phyloP scores from a whole-genome alignment of 2,888 invertebrate species.

The Eremobia ochroleuca region DNA sequence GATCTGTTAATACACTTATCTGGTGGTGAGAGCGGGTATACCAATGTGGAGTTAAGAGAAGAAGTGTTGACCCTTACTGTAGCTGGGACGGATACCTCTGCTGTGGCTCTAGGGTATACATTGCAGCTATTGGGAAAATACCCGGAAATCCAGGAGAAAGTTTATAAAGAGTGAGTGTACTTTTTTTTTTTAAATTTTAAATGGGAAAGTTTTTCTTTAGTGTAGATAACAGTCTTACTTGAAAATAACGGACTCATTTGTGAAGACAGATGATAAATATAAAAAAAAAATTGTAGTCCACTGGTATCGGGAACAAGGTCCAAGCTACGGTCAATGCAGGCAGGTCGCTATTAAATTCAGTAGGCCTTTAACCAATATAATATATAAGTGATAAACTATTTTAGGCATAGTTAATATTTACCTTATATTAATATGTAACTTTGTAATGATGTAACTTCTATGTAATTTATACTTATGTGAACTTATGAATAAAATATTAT shows the following conservation, averaged over 20 bases:
- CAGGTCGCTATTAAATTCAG: too few relatives aligned
- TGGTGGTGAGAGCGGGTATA: conserved; percentile 87
- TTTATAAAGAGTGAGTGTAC: conserved; percentile 85
- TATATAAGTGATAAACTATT: too few relatives aligned
- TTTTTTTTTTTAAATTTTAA: neutral
- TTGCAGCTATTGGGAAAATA: conserved; percentile 85
- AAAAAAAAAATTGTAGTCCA: neutral
- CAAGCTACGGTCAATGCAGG: neutral
- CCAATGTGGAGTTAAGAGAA: conserved; percentile 89
- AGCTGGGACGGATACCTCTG: conserved; percentile 90
- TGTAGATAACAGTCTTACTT: neutral
- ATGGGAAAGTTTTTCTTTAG: neutral
- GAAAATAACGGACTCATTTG: too few relatives aligned
- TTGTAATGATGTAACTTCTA: too few relatives aligned
- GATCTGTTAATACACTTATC: conserved; percentile 89
- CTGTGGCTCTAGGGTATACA: conserved; percentile 84
- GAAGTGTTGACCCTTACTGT: conserved; percentile 91
- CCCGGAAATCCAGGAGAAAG: conserved; percentile 87
- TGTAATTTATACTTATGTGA: too few relatives aligned
- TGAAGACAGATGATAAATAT: too few relatives aligned
- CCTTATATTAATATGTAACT: too few relatives aligned
- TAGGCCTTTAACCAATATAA: too few relatives aligned
- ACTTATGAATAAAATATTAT: too few relatives aligned
- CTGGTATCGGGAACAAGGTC: neutral
- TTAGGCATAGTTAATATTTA: too few relatives aligned